Conservation (phyloP, 2,888 invertebrate species). For the Trachelus iudaicus region DNA sequence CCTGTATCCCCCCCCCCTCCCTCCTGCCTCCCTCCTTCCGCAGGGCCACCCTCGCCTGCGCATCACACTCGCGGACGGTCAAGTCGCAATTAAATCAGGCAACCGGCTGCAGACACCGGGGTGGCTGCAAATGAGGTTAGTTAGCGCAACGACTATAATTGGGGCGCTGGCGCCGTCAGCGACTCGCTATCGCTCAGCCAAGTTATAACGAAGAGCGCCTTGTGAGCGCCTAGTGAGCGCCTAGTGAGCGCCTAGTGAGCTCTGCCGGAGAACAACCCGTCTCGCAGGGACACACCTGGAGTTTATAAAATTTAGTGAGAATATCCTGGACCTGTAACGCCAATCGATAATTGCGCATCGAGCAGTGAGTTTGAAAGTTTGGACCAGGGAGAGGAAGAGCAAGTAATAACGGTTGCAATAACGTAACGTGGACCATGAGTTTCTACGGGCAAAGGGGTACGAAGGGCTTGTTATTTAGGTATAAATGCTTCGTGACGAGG, state of each 20-base stretch:
- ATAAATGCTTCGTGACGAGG: background rate
- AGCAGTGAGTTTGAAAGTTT: background rate
- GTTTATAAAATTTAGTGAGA: background rate
- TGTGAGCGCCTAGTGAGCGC: background rate
- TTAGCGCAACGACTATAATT: conserved; percentile 60
- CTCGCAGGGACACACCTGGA: background rate
- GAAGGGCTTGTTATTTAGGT: background rate
- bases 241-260: background rate
- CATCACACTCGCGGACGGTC: conserved; percentile 28
- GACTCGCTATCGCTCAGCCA: conserved; percentile 45
- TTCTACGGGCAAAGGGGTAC: background rate
- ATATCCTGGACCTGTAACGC: background rate
- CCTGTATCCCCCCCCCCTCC: no score
- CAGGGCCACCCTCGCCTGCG: no score
- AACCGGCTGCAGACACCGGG: conserved; percentile 36
- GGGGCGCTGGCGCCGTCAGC: conserved; percentile 36
- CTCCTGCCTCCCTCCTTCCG: no score
- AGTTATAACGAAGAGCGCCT: conserved; percentile 55
- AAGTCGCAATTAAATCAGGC: conserved; percentile 51
- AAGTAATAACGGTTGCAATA: background rate
- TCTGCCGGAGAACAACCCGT: background rate
- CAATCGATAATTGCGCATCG: background rate
- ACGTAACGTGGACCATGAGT: background rate
- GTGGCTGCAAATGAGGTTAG: conserved; percentile 57
- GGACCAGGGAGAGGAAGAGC: background rate